These are phyloP conservation scores for Orthonyx spaldingii DNA, from an alignment of 2,113 vertebrate genomes.

Conservation along the genomic window DNA sequence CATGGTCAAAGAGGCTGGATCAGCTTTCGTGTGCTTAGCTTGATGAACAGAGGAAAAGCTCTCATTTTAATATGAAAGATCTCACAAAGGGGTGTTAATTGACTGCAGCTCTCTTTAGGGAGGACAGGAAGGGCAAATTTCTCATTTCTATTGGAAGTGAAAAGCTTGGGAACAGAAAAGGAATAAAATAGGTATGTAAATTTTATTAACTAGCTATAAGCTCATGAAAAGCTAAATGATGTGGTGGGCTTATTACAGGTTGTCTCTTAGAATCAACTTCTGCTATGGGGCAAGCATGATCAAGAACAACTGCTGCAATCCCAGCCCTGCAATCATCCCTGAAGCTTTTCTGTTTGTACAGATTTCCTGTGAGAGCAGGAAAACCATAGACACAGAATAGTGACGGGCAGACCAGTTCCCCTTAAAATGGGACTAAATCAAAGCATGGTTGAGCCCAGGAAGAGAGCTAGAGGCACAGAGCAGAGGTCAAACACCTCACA, in stretches of 20 bases:
- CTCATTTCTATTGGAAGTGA: not conserved
- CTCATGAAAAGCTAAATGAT: not conserved
- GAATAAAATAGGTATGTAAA: not conserved
- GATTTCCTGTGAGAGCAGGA: not conserved
- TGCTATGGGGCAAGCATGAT: fast-evolving
- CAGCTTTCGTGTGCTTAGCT: not conserved
- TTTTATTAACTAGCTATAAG: not conserved
- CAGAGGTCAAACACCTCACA: not conserved
- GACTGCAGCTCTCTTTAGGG: not conserved
- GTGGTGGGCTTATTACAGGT: not conserved
- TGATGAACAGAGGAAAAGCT: not conserved
- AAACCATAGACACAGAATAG: not conserved
- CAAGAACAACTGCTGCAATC: not conserved
- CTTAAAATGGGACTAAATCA: not conserved
- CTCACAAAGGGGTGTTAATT: not conserved
- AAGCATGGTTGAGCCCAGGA: not conserved
- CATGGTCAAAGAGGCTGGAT: not conserved
- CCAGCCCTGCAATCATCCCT: not conserved
- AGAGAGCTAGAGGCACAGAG: not conserved
- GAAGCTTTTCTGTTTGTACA: not conserved
- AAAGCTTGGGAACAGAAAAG: not conserved
- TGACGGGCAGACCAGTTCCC: not conserved
- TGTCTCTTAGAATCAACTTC: not conserved
- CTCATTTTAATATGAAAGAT: not conserved
- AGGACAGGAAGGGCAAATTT: not conserved